Conservation (phyloP, 2,888 invertebrate species). For the Dendrolimus pini region DNA sequence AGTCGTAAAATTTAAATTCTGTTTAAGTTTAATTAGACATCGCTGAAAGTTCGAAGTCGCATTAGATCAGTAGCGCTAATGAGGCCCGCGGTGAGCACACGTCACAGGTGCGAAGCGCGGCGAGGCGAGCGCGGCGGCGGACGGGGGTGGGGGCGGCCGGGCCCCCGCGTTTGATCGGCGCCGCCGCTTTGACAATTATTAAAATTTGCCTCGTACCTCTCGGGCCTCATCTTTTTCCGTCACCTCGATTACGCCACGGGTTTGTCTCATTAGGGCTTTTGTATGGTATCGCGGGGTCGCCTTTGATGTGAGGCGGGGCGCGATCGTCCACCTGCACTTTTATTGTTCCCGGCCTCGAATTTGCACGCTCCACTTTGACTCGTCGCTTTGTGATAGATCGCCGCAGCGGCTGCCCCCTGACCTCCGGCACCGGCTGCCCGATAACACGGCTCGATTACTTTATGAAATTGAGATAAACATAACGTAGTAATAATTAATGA, state of each 20-base stretch:
- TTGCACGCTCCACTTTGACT: slow-evolving; percentile 71
- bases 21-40: slow-evolving; percentile 72
- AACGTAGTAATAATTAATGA: neutral
- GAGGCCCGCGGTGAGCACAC: slow-evolving; percentile 70
- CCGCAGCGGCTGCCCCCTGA: slow-evolving; percentile 35
- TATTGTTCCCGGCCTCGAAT: slow-evolving; percentile 69
- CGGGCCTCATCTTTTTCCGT: slow-evolving; percentile 75
- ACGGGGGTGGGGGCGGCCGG: slow-evolving; percentile 18
- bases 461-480: neutral
- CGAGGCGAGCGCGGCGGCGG: slow-evolving; percentile 15
- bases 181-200: slow-evolving; percentile 79
- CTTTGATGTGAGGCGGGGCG: slow-evolving; percentile 63
- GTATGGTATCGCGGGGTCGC: slow-evolving; percentile 69
- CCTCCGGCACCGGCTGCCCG: slow-evolving; percentile 11
- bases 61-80: slow-evolving; percentile 73
- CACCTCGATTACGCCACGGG: slow-evolving; percentile 76
- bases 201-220: slow-evolving; percentile 77
- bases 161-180: slow-evolving; percentile 71
- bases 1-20: slow-evolving; percentile 71
- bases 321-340: slow-evolving; percentile 69
- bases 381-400: slow-evolving; percentile 62
- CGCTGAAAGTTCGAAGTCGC: slow-evolving; percentile 66
- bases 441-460: neutral
- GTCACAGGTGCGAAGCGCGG: slow-evolving; percentile 51
- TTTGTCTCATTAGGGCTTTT: slow-evolving; percentile 77